These are phyloP conservation scores for Timandra comae DNA, from an alignment of 2,888 invertebrate species.

Conservation along the genomic window DNA sequence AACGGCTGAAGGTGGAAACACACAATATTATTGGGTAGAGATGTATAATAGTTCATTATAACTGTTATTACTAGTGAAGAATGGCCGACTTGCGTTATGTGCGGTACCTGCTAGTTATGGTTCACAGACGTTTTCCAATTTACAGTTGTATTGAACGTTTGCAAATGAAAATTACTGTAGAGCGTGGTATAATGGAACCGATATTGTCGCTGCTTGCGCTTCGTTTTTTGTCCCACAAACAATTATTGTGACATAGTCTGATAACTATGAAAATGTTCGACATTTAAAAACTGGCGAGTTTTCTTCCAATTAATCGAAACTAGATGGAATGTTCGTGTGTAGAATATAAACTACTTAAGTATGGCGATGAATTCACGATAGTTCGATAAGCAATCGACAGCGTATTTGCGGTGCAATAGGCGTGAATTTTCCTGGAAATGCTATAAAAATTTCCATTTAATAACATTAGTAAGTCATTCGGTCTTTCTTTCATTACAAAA, in stretches of 20 bases:
- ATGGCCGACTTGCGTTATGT: not conserved
- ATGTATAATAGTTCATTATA: slow-evolving; percentile 4
- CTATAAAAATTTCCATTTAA: slow-evolving; percentile 1
- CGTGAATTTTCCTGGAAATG: slow-evolving; percentile 11
- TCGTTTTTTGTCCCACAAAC: slow-evolving; percentile 40
- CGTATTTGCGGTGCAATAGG: slow-evolving; percentile 5
- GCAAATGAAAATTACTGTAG: too few relatives aligned
- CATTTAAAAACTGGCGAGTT: slow-evolving; percentile 18
- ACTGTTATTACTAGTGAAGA: not conserved
- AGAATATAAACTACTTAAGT: not conserved
- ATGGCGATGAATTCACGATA: slow-evolving; percentile 4
- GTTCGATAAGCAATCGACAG: slow-evolving; percentile 11
- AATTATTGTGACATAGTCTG: slow-evolving; percentile 67
- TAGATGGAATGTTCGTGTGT: slow-evolving; percentile 3
- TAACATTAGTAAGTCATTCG: too few relatives aligned
- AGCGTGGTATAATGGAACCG: slow-evolving; percentile 48
- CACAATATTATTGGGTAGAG: too few relatives aligned
- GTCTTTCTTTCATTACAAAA: too few relatives aligned
- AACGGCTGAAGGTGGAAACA: slow-evolving; percentile 4
- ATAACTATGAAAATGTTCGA: slow-evolving; percentile 54
- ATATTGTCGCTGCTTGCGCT: slow-evolving; percentile 11
- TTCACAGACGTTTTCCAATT: slow-evolving; percentile 4
- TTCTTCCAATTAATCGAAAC: slow-evolving; percentile 19
- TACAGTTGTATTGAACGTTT: too few relatives aligned
- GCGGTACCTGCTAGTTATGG: not conserved